These are phyloP conservation scores for Ochlodes sylvanus DNA, from an alignment of 2,888 invertebrate genomes.

Conservation along the genomic window DNA sequence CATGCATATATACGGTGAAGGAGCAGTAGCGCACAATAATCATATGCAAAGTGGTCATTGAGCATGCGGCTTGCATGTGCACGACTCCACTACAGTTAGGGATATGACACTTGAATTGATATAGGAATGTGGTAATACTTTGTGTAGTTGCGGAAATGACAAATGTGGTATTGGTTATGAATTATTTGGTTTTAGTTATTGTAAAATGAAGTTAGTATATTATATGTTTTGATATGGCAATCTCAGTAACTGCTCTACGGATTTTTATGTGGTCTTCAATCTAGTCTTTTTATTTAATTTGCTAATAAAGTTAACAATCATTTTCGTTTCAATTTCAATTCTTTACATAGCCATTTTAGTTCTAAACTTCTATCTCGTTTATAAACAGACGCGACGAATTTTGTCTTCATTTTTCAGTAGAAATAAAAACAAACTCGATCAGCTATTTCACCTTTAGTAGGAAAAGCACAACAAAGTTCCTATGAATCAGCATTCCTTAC, in stretches of 20 bases:
- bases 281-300: too few species aligned
- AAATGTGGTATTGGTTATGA: background rate
- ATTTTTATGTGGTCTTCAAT: too few species aligned
- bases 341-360: too few species aligned
- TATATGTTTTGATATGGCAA: too few species aligned
- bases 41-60: constrained; percentile 56
- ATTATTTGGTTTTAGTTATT: background rate
- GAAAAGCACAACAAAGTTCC: constrained; percentile 25
- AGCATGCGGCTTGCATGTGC: constrained; percentile 53
- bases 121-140: constrained; percentile 25
- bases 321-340: too few species aligned
- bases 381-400: too few species aligned
- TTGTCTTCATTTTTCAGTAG: constrained; percentile 10
- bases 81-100: constrained; percentile 44
- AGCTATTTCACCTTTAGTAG: constrained; percentile 25
- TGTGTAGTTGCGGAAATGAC: background rate
- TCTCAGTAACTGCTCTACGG: too few species aligned
- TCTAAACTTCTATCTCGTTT: too few species aligned
- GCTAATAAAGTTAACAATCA: too few species aligned
- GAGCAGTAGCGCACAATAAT: constrained; percentile 46
- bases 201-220: too few species aligned
- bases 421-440: constrained; percentile 29
- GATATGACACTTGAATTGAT: constrained; percentile 37
- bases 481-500: constrained; percentile 32
- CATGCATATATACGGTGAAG: constrained; percentile 12